These are phyloP conservation scores for Callipepla californica DNA, from an alignment of 2,113 vertebrate species.

Conservation along the genomic window DNA sequence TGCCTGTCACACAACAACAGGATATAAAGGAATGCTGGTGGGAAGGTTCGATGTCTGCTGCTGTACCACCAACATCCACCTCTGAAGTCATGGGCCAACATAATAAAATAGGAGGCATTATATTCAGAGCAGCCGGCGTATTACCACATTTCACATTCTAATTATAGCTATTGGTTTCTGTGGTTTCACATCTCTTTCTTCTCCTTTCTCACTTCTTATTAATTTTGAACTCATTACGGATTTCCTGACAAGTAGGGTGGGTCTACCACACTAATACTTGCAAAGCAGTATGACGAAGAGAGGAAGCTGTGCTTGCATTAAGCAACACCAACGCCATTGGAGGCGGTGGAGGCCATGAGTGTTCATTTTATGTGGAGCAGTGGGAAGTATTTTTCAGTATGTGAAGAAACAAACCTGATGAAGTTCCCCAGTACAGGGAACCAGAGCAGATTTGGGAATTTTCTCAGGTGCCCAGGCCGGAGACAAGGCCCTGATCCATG, in stretches of 20 bases:
- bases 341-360: not conserved
- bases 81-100: not conserved
- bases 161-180: constrained; percentile 24
- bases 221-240: not conserved
- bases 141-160: constrained; percentile 12
- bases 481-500: not conserved
- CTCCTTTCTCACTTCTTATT: constrained; percentile 24
- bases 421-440: not conserved
- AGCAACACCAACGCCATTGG: not conserved
- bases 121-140: not conserved
- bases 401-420: not conserved
- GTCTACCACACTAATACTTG: not conserved
- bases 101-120: not conserved
- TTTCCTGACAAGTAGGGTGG: constrained; percentile 22
- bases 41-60: not conserved
- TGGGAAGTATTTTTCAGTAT: not conserved
- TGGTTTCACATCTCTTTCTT: constrained; percentile 40
- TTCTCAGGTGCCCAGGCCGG: not conserved
- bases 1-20: not conserved
- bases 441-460: not conserved
- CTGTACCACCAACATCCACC: too few species aligned
- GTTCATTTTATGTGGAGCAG: not conserved
- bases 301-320: not conserved
- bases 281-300: not conserved
- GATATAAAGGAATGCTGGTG: not conserved